Conservation (phyloP, 2,888 invertebrate genomes). For the Axea sp. region DNA sequence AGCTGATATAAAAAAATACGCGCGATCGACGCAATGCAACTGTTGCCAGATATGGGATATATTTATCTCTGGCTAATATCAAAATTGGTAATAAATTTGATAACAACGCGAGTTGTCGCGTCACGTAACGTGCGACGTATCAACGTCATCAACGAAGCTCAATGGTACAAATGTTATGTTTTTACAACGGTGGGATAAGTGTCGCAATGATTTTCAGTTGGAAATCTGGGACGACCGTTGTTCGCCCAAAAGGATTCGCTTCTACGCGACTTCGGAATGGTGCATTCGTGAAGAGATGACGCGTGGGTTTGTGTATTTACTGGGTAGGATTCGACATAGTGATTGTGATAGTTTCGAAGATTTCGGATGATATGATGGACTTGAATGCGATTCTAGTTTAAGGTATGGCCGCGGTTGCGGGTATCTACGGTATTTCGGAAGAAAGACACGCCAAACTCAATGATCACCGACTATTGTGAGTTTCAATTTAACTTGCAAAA, state of each 20-base stretch:
- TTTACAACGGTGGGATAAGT: constrained; percentile 4
- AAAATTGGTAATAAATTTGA: constrained; percentile 13
- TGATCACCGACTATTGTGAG: constrained; percentile 74
- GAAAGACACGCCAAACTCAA: constrained; percentile 73
- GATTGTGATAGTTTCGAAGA: constrained; percentile 14
- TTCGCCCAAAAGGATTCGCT: constrained; percentile 38
- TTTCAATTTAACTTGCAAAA: constrained; percentile 43
- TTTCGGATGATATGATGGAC: constrained; percentile 47
- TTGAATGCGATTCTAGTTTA: constrained; percentile 60
- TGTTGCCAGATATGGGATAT: constrained; percentile 16
- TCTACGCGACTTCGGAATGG: not conserved
- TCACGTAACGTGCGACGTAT: constrained; percentile 1
- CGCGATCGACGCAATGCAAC: constrained; percentile 19
- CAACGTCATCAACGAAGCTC: constrained; percentile 3
- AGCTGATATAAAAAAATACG: constrained; percentile 28
- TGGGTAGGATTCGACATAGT: constrained; percentile 5
- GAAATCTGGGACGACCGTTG: constrained; percentile 10
- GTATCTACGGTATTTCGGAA: constrained; percentile 77
- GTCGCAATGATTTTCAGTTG: constrained; percentile 19
- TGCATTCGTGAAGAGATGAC: constrained; percentile 19
- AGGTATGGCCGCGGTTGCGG: constrained; percentile 78
- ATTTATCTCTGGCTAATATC: constrained; percentile 1
- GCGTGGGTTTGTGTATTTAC: constrained; percentile 2
- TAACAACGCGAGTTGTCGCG: not conserved
- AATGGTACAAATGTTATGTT: not conserved